phyloP scores from a whole-genome alignment of 2,113 vertebrate species.

The zebrafish (Danio rerio) region DNA sequence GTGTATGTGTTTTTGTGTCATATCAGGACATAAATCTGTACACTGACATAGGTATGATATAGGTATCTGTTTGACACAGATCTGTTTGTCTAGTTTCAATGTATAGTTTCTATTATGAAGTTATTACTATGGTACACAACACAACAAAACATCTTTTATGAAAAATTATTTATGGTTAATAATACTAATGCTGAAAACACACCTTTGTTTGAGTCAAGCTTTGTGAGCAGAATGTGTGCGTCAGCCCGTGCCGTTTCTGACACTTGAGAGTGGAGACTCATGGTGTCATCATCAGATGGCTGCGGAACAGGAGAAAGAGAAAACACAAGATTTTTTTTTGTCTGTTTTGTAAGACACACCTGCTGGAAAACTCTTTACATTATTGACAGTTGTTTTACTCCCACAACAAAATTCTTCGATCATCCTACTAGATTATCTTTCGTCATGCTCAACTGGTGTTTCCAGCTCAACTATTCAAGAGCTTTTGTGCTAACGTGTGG shows the following conservation, averaged over 20 bases:
- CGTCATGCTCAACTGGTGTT: neutral
- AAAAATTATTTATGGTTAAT: neutral
- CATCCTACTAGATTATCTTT: neutral
- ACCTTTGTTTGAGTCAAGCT: slow-evolving; percentile 93
- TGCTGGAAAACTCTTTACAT: neutral
- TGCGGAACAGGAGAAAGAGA: slow-evolving; percentile 63
- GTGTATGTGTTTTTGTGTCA: too few relatives aligned
- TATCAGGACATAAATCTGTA: too few relatives aligned
- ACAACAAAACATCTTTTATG: too few relatives aligned
- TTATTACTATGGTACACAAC: too few relatives aligned
- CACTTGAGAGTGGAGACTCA: slow-evolving; percentile 97
- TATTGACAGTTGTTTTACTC: neutral
- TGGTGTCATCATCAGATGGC: slow-evolving; percentile 97
- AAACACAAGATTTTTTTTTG: neutral
- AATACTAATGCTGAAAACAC: slow-evolving; percentile 4
- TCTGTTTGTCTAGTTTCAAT: too few relatives aligned
- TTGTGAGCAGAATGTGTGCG: slow-evolving; percentile 82
- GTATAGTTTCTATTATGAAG: too few relatives aligned
- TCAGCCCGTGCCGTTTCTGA: slow-evolving; percentile 92
- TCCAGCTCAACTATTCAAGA: neutral
- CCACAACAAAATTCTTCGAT: neutral
- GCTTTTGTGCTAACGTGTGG: neutral
- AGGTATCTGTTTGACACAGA: too few relatives aligned
- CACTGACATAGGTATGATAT: too few relatives aligned
- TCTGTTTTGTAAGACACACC: neutral